Conservation (phyloP, 2,113 vertebrate genomes). For the Lathamus discolor region DNA sequence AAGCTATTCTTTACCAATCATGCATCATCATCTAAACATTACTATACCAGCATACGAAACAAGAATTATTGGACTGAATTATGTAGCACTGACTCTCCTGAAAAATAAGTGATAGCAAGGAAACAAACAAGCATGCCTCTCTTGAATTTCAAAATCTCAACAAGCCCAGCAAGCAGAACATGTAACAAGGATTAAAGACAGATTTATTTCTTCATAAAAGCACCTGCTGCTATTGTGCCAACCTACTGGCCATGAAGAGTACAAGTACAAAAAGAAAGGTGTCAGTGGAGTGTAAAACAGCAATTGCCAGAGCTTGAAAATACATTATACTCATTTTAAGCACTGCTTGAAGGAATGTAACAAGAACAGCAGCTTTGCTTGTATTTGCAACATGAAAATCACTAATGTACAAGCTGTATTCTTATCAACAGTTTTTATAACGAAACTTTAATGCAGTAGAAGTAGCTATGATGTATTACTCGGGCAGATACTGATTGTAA, state of each 20-base stretch:
- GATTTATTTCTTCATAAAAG: conserved; percentile 38
- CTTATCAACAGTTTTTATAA: background rate
- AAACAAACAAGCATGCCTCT: background rate
- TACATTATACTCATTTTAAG: background rate
- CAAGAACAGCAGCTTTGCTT: background rate
- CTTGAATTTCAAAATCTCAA: conserved; percentile 13
- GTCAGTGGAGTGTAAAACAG: conserved; percentile 12
- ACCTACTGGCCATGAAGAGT: background rate
- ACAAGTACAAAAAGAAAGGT: background rate
- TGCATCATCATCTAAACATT: background rate
- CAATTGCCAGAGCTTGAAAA: background rate
- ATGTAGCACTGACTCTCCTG: background rate
- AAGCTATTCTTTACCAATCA: background rate
- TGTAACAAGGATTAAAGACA: conserved; percentile 8
- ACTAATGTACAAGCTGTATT: background rate
- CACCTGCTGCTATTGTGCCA: background rate
- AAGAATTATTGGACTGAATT: background rate
- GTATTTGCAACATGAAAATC: background rate
- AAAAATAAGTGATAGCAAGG: background rate
- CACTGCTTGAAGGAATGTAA: background rate
- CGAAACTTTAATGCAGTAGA: background rate
- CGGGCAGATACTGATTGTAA: background rate
- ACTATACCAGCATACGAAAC: background rate
- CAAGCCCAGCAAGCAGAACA: background rate
- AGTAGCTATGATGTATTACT: background rate